Percentiles rank a stretch among this genome's conserved stretches.
Evolutionary conservation across 2,113 vertebrate species (phyloP).

Genomic region (Paralichthys olivaceus): DNA sequence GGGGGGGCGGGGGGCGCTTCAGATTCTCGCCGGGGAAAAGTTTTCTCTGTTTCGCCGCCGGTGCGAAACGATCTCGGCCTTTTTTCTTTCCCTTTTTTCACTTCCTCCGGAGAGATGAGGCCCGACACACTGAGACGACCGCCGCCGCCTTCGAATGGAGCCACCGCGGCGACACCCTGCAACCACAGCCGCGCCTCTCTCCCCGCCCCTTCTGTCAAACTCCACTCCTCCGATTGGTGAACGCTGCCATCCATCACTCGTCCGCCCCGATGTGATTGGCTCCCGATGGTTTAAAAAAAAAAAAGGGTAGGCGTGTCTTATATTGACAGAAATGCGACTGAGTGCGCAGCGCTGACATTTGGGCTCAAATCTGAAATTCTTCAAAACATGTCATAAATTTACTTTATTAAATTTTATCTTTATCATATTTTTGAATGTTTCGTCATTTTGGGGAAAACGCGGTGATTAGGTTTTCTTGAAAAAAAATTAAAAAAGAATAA

Average conservation of each 20-base stretch:
- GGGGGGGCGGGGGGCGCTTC: no score
- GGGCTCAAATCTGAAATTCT: constrained; percentile 48
- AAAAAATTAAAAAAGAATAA: no score
- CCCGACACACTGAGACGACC: constrained; percentile 79
- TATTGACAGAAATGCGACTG: constrained; percentile 67
- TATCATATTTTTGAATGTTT: no score
- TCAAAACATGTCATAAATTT: not conserved
- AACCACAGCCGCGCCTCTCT: constrained; percentile 57
- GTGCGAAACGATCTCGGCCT: constrained; percentile 23
- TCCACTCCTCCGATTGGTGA: constrained; percentile 49
- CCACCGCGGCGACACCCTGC: constrained; percentile 84
- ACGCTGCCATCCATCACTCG: not conserved
- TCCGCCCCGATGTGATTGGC: constrained; percentile 59
- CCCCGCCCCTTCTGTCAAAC: constrained; percentile 68
- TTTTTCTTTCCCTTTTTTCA: not conserved
- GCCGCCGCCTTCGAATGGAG: constrained; percentile 86
- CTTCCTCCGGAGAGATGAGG: constrained; percentile 52
- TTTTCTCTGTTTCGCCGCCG: constrained; percentile 39
- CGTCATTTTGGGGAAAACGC: no score
- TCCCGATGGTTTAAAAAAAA: constrained; percentile 13
- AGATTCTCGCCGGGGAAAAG: no score
- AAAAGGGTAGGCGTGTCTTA: constrained; percentile 51
- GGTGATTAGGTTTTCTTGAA: no score
- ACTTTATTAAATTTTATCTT: no score
- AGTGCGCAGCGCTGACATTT: constrained; percentile 59